Evolutionary conservation across 2,113 vertebrate genomes (phyloP), one percentile per base, ranked within the genome.

Genomic region (Perccottus glenii): DNA sequence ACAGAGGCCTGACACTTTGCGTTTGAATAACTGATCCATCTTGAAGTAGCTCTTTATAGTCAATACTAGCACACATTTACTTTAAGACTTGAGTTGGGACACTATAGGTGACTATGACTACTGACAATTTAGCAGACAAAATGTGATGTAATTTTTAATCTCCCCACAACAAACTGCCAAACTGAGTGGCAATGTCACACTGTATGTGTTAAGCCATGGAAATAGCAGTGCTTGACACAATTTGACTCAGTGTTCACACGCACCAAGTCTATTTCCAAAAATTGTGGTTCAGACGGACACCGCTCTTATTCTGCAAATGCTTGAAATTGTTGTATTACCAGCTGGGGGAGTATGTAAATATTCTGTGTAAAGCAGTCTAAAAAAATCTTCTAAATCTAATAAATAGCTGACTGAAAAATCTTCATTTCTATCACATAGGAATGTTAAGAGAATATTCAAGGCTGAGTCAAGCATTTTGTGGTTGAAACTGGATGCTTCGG

Each of bases 21-120:
- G 64, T 60, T 64, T 19, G 43, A 59, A 59, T 44, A 1, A 61
- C 12, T 62, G 9, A 56, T 51, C 59, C 8, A n/a, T 45, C 52
- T 45, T 9, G 36, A 16, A 56, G 64, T 10, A 11, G 43, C 64
- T 57, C 16, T 15, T 16, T 58, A 58, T 42, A 43, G 9, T 19
- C 15, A 15, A 58, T 55, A 55, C 12, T 6, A 55, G 38, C 2
- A 40, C 38, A 40, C 5, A 40, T 6, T 36, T 55, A 38, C 33
- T 55, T 38, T 55, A 33, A 33, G 52, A 55, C 52, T 55, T 42
- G 44, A 9, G 56, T 9, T 19, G 38, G 40, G 38, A 15, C 40
- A 43, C 38, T 11, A n/a, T 40, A 9, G 38, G 4, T 11, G 38
- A 40, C 10, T 38, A 14, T 58, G 40, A 19, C 16, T 42, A 15